Conservation (phyloP, 2,888 invertebrate species). For the Caenorhabditis uteleia region DNA sequence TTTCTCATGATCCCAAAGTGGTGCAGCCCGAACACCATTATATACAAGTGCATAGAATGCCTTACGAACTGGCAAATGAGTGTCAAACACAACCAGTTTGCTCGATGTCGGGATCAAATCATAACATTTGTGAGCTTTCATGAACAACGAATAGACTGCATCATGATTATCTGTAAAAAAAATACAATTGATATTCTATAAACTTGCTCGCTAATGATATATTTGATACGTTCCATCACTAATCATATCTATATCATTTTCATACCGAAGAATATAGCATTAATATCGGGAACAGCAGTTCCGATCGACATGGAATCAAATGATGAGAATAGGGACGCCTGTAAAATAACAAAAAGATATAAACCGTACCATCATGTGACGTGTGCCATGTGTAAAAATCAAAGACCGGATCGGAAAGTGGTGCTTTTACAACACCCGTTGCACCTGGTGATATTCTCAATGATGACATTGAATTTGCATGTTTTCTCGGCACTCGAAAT, state of each 20-base stretch:
- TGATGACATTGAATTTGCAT: slow-evolving; percentile 25
- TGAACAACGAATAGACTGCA: slow-evolving; percentile 76
- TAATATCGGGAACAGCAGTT: slow-evolving; percentile 57
- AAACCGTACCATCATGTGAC: slow-evolving; percentile 43
- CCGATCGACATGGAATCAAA: slow-evolving; percentile 57
- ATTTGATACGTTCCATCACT: neutral
- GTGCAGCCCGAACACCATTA: slow-evolving; percentile 73
- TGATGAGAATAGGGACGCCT: slow-evolving; percentile 54
- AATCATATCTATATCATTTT: neutral
- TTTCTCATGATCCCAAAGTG: slow-evolving; percentile 90
- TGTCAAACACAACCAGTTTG: slow-evolving; percentile 98
- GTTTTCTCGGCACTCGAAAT: slow-evolving; percentile 42
- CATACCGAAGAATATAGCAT: slow-evolving; percentile 65
- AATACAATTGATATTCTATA: slow-evolving; percentile 3
- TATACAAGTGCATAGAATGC: slow-evolving; percentile 99
- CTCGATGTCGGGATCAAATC: slow-evolving; percentile 99
- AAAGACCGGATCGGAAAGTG: slow-evolving; percentile 58
- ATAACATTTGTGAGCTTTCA: slow-evolving; percentile 99
- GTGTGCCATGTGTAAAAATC: slow-evolving; percentile 67
- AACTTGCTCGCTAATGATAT: neutral
- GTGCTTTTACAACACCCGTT: slow-evolving; percentile 20
- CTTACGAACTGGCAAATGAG: slow-evolving; percentile 91
- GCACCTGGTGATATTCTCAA: slow-evolving; percentile 34
- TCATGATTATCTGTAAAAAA: slow-evolving; percentile 67
- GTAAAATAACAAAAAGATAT: slow-evolving; percentile 21